Evolutionary conservation across 1,140 invertebrate species (phyloP).

Genomic region (Bombus superbus): DNA sequence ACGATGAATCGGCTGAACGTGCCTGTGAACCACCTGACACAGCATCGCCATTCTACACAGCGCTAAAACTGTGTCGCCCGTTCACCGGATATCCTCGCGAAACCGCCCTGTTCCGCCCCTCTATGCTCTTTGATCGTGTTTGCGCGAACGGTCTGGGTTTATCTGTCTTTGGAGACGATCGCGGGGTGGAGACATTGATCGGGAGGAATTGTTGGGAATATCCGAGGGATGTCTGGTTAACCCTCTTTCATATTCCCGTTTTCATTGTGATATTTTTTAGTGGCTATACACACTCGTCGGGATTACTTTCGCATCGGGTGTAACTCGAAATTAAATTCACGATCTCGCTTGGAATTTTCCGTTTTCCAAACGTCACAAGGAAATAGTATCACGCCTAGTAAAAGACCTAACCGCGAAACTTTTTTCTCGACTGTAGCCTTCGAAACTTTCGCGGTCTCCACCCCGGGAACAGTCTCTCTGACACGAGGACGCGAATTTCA

Average conservation of each 20-base stretch:
- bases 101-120: background rate
- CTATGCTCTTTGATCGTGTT: constrained; percentile 1
- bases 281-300: background rate
- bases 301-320: background rate
- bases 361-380: too few relatives aligned
- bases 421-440: background rate
- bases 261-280: background rate
- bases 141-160: background rate
- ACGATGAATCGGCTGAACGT: constrained; percentile 21
- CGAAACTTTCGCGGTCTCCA: background rate
- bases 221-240: background rate
- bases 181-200: background rate
- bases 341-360: background rate
- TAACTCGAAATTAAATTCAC: too few relatives aligned
- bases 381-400: too few relatives aligned
- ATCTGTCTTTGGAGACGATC: background rate
- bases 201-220: background rate
- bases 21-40: constrained; percentile 27
- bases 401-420: background rate
- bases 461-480: background rate
- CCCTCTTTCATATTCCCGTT: background rate
- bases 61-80: constrained; percentile 22
- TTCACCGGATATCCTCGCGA: background rate
- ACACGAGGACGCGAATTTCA: background rate
- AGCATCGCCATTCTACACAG: background rate